Evolutionary conservation across 2,113 vertebrate species (phyloP).

Genomic region (Cromileptes altivelis): DNA sequence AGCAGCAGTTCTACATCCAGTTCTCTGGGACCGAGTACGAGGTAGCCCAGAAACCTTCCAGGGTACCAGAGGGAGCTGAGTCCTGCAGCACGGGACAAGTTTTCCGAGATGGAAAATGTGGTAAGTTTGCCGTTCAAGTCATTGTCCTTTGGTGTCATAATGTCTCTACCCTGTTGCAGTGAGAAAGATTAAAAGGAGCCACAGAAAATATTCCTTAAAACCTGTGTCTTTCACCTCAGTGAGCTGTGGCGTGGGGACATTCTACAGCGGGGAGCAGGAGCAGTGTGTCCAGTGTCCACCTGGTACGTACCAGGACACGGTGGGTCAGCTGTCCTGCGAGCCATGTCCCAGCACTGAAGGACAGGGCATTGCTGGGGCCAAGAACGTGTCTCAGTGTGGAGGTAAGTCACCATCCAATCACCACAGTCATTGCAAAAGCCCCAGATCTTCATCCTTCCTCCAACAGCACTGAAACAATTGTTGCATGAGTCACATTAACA

Average conservation of each 20-base stretch:
- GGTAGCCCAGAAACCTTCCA: slow-evolving; percentile 91
- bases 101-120: slow-evolving; percentile 90
- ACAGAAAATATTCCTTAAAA: background rate
- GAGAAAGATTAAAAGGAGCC: background rate
- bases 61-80: slow-evolving; percentile 84
- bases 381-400: slow-evolving; percentile 94
- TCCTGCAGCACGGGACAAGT: slow-evolving; percentile 91
- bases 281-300: slow-evolving; percentile 89
- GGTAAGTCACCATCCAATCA: slow-evolving; percentile 73
- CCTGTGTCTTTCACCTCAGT: slow-evolving; percentile 80
- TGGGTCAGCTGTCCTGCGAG: slow-evolving; percentile 93
- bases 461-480: background rate
- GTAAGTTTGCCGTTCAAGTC: slow-evolving; percentile 75
- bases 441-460: background rate
- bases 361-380: slow-evolving; percentile 88
- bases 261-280: slow-evolving; percentile 91
- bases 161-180: background rate
- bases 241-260: slow-evolving; percentile 90
- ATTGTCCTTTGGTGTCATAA: background rate
- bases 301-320: slow-evolving; percentile 93
- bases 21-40: slow-evolving; percentile 95
- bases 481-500: background rate
- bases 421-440: background rate
- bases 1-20: slow-evolving; percentile 96
- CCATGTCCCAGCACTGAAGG: slow-evolving; percentile 92